Evolutionary conservation across 2,113 vertebrate genomes (phyloP), one percentile per base, ranked within the genome.

Genomic region (Sclerurus mexicanus): DNA sequence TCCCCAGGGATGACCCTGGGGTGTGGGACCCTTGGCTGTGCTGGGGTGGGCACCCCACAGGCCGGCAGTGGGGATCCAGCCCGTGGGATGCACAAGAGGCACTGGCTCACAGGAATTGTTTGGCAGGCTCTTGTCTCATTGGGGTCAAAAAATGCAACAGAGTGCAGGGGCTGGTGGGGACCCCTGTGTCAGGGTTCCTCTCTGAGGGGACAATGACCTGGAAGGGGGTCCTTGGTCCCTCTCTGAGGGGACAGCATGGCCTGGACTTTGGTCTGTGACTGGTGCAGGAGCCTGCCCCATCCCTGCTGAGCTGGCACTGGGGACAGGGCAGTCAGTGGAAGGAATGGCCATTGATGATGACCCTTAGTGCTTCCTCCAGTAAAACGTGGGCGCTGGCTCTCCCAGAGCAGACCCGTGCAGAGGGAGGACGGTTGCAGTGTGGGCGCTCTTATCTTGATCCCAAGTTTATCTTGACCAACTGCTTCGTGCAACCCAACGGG

Each of bases 391-490:
- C 1, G 4, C 15, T 6, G 4, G 24, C 53, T 62, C 3, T 0
- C 17, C 25, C 8, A 0, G 37, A 9, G 31, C 3, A 42, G 42
- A 66, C 25, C 52, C 1, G 0, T 0, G 2, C 0, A 0, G 59
- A 31, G 58, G 20, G 74, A 21, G 74, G 81, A 62, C 30, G 0
- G 94, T 93, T 96, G 92, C 49, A 39, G 14, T 12, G 49, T 27
- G 67, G 90, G 27, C 53, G 67, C 28, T 69, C 39, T 91, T 94
- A 94, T 95, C 95, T 90, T 40, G 33, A 76, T 56, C 17, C n/a
- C 31, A 3, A 69, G 30, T 52, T 90, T 88, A 95, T 93, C 85
- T 88, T 3, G 2, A 78, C 53, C 50, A 69, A 58, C 63, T 6
- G 0, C 82, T 87, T 74, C 0, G 0, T 56, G 74, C 67, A 94